Conservation (phyloP, 2,888 invertebrate species). For the Spilarctia lutea region DNA sequence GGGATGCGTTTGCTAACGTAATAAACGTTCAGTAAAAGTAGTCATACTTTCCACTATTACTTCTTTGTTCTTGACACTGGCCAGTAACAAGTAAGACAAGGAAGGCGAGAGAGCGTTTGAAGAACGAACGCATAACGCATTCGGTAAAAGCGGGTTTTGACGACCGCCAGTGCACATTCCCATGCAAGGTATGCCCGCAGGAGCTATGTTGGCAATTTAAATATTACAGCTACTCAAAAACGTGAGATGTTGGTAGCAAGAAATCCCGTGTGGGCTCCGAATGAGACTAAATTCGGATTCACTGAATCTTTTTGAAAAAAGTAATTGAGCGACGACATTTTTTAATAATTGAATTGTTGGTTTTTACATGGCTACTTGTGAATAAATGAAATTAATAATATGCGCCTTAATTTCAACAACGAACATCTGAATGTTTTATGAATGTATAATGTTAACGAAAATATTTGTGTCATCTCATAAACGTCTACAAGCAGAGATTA, state of each 20-base stretch:
- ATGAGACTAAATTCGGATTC: conserved; percentile 75
- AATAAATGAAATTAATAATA: conserved; percentile 76
- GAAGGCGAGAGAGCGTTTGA: conserved; percentile 74
- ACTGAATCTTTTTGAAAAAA: conserved; percentile 76
- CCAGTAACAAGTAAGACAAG: conserved; percentile 74
- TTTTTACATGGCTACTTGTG: conserved; percentile 63
- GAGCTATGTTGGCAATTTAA: conserved; percentile 85
- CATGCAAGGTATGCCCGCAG: conserved; percentile 84
- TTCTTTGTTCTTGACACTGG: conserved; percentile 71
- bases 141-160: conserved; percentile 83
- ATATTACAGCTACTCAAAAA: conserved; percentile 86
- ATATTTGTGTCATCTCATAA: conserved; percentile 60
- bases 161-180: conserved; percentile 83
- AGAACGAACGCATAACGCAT: conserved; percentile 79
- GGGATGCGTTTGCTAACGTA: conserved; percentile 82
- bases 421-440: conserved; percentile 67
- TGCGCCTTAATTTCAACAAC: conserved; percentile 69
- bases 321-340: conserved; percentile 77
- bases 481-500: conserved; percentile 74
- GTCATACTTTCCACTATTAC: conserved; percentile 73
- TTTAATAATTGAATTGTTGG: conserved; percentile 83
- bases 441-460: conserved; percentile 69
- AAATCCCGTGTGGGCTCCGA: conserved; percentile 81
- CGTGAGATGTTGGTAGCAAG: conserved; percentile 84
- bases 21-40: conserved; percentile 75